Percentiles rank a stretch among this genome's conserved stretches.
These are phyloP conservation scores for Cyanistes caeruleus DNA, from an alignment of 2,113 vertebrate genomes.

Conservation along the genomic window DNA sequence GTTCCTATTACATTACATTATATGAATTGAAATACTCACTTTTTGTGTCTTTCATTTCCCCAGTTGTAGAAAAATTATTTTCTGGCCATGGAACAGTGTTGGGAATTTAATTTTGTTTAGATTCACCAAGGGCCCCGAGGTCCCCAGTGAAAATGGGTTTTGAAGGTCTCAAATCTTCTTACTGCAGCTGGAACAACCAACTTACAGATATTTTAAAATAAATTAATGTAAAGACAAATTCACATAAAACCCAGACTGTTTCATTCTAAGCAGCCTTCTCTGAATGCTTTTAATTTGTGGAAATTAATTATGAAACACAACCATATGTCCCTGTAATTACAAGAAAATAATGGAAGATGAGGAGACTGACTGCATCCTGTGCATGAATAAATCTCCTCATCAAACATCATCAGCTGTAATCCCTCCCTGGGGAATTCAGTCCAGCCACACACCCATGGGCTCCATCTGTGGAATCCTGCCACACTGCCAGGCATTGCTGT, in stretches of 20 bases:
- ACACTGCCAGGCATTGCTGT: neutral
- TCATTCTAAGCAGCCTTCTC: constrained; percentile 6
- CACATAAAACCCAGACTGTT: neutral
- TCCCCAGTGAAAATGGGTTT: neutral
- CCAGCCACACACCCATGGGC: neutral
- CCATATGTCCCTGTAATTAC: constrained; percentile 64
- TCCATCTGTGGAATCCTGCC: neutral
- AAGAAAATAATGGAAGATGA: constrained; percentile 39
- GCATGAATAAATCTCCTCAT: constrained; percentile 27
- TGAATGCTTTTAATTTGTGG: constrained; percentile 27
- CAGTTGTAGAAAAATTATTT: neutral
- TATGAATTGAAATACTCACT: neutral
- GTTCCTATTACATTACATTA: neutral
- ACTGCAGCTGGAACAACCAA: neutral
- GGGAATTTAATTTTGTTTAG: neutral
- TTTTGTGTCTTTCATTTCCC: neutral
- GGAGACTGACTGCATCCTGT: neutral
- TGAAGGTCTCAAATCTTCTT: neutral
- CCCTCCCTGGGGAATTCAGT: neutral
- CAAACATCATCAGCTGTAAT: neutral
- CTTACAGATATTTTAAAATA: constrained; percentile 12
- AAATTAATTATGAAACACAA: constrained; percentile 64
- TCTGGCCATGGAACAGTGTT: neutral
- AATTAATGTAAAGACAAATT: constrained; percentile 20
- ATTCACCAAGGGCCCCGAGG: neutral